Evolutionary conservation across 2,888 invertebrate genomes (phyloP), one percentile per base, ranked within the genome.

Genomic region (Acleris holmiana): DNA sequence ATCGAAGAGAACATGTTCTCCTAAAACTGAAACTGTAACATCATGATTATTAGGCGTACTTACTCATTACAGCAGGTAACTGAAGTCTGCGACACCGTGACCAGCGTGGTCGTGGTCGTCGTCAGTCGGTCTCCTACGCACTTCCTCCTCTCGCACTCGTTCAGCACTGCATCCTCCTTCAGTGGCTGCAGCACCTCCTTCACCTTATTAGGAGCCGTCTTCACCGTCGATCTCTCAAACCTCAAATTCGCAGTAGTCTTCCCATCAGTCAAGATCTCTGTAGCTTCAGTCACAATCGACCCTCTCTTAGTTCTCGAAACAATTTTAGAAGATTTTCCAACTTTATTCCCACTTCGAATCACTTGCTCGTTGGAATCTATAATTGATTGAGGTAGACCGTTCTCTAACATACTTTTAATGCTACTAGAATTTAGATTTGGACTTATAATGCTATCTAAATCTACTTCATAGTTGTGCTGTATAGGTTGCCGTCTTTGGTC

Each of bases 401-500:
- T 89, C 72, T 86, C 83, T 69, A 91, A 74, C 84, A 89, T 91
- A 73, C 84, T 86, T 67, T 81, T 88, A 73, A 90, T 86, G 72
- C 84, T 89, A 76, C 88, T 85, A 70, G 84, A 81, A 69, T 80
- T 88, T 57, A 90, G 72, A 68, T 73, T 78, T 18, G 77, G 80
- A 69, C 84, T 75, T 68, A 83, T 79, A 67, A 91, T 86, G 76
- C 87, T 85, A 75, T 91, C 91, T 78, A 91, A 73, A 72, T 90
- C 88, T 70, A 84, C 84, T 55, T 90, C 90, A 70, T 88, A 91
- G 69, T 83, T 85, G 61, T 87, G 86, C 67, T 85, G 83, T 71
- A 92, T 87, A 58, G 92, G 92, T 81, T 90, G 90, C 82, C 92
- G 75, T 91, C 92, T 91, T 89, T 91, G 91, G 89, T 92, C 92